Evolutionary conservation across 2,113 vertebrate species (phyloP).

Genomic region (Anhinga anhinga): DNA sequence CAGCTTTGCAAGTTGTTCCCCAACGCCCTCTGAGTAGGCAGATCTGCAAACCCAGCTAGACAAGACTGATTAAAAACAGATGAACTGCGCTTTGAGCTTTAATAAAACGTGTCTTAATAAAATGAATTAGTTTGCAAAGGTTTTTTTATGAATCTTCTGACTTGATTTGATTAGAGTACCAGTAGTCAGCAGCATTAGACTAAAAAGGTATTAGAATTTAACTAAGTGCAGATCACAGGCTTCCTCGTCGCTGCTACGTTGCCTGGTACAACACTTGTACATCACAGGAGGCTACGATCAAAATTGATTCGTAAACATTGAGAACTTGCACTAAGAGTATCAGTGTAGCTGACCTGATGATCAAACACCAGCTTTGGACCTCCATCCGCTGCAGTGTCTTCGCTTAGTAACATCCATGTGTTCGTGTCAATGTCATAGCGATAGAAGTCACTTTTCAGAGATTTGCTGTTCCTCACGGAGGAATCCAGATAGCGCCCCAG

Average conservation of each 20-base stretch:
- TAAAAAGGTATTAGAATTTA: not conserved
- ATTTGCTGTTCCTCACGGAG: conserved; percentile 97
- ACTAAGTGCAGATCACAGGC: not conserved
- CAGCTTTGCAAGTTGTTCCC: not conserved
- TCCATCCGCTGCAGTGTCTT: conserved; percentile 93
- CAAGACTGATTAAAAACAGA: not conserved
- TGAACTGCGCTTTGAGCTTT: not conserved
- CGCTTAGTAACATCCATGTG: conserved; percentile 93
- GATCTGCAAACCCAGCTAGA: conserved; percentile 13
- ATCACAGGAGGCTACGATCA: rapidly evolving
- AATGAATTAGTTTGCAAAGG: not conserved
- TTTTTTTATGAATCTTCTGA: conserved; percentile 10
- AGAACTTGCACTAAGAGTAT: not conserved
- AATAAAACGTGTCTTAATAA: not conserved
- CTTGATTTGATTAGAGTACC: not conserved
- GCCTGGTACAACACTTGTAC: not conserved
- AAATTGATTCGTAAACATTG: not conserved
- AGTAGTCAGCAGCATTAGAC: not conserved
- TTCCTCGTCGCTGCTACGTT: not conserved
- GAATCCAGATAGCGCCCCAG: conserved; percentile 96
- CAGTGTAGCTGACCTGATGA: conserved; percentile 86
- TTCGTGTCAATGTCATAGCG: conserved; percentile 95
- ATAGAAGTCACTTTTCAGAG: conserved; percentile 97
- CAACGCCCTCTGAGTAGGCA: not conserved
- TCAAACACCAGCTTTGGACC: conserved; percentile 97